phyloP scores from a whole-genome alignment of 2,113 vertebrate species.

The Edolisoma coerulescens region DNA sequence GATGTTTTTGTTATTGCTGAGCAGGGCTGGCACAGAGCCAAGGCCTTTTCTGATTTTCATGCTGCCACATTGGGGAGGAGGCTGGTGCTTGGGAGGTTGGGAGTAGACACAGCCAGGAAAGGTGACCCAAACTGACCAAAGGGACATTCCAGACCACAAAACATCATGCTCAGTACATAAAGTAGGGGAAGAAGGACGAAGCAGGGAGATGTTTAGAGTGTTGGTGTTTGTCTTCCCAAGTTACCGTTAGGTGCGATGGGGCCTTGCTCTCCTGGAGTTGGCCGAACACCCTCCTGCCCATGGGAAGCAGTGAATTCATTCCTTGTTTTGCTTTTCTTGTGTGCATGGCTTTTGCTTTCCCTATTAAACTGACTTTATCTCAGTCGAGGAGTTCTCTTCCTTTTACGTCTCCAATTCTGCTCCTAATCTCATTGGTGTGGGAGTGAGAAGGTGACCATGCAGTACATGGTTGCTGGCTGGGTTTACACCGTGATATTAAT shows the following conservation, averaged over 20 bases:
- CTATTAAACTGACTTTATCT: background rate
- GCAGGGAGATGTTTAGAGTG: fast-evolving
- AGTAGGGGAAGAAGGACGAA: background rate
- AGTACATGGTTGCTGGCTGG: background rate
- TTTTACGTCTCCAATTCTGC: background rate
- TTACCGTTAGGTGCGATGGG: too few species aligned
- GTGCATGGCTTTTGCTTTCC: background rate
- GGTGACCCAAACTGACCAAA: background rate
- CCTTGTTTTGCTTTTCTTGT: background rate
- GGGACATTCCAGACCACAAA: fast-evolving
- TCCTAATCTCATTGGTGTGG: too few species aligned
- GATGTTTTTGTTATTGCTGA: background rate
- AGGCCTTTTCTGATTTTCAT: fast-evolving
- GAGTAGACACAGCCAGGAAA: fast-evolving
- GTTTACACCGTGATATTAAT: background rate
- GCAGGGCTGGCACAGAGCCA: too few species aligned
- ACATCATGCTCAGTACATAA: fast-evolving
- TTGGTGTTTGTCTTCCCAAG: fast-evolving
- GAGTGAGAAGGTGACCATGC: background rate
- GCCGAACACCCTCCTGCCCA: background rate
- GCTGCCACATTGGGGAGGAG: fast-evolving
- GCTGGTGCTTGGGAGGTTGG: fast-evolving
- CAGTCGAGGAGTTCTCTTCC: background rate
- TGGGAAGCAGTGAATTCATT: background rate
- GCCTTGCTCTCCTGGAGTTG: background rate